These are phyloP conservation scores for Yponomeuta plumbellus DNA, from an alignment of 2,888 invertebrate genomes.

Conservation along the genomic window DNA sequence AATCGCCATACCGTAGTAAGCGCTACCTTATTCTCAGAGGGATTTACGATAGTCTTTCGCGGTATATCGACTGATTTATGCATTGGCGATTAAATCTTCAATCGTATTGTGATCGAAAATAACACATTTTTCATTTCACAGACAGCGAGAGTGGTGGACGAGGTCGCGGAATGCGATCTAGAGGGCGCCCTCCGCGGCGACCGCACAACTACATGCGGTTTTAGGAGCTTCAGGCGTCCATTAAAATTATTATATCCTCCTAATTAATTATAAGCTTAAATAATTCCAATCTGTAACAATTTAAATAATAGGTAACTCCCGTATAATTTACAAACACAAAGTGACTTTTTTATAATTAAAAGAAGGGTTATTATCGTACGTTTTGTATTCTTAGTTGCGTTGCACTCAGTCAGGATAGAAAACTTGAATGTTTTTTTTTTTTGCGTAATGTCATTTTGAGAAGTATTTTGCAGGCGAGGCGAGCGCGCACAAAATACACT, in stretches of 20 bases:
- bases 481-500: too few relatives aligned
- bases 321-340: neutral
- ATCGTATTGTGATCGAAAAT: neutral
- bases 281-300: neutral
- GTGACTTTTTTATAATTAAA: neutral
- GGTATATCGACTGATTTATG: too few relatives aligned
- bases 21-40: neutral
- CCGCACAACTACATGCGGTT: conserved; percentile 58
- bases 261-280: neutral
- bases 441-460: too few relatives aligned
- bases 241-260: conserved; percentile 15
- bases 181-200: conserved; percentile 56
- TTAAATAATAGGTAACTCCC: neutral
- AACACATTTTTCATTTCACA: conserved; percentile 29
- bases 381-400: too few relatives aligned
- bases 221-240: conserved; percentile 29
- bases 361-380: too few relatives aligned
- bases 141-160: conserved; percentile 65
- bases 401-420: too few relatives aligned
- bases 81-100: too few relatives aligned
- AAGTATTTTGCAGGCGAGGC: too few relatives aligned
- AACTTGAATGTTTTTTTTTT: too few relatives aligned
- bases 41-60: too few relatives aligned
- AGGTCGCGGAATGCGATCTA: conserved; percentile 58
- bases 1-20: neutral